Percentiles rank a stretch among this genome's conserved stretches.
Conservation (phyloP, 2,888 invertebrate species). For the Leucophenga maculata region DNA sequence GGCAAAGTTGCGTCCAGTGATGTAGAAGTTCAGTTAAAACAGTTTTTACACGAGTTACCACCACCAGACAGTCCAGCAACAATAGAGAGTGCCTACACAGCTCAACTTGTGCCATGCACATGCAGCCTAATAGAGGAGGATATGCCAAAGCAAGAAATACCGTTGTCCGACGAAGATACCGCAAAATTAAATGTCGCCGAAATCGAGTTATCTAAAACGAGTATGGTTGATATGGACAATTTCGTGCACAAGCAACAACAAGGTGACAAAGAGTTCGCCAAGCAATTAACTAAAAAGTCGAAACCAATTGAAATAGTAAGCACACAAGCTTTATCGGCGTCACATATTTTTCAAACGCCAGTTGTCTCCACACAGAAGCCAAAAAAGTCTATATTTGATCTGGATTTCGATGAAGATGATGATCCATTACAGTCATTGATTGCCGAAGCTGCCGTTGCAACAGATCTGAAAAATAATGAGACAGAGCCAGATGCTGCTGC, state of each 20-base stretch:
- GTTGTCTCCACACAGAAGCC: slow-evolving; percentile 48
- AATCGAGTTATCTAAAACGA: not conserved
- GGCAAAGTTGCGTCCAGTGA: slow-evolving; percentile 34
- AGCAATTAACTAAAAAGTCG: not conserved
- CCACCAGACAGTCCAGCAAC: slow-evolving; percentile 18
- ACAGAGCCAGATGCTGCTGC: not conserved
- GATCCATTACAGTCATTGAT: slow-evolving; percentile 65
- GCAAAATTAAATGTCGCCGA: slow-evolving; percentile 6
- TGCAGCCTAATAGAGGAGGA: slow-evolving; percentile 53
- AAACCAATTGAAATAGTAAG: not conserved
- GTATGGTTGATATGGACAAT: slow-evolving; percentile 25
- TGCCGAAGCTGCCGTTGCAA: slow-evolving; percentile 46
- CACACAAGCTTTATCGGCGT: not conserved
- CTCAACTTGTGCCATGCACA: slow-evolving; percentile 58
- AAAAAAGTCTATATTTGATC: slow-evolving; percentile 71
- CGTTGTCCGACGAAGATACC: slow-evolving; percentile 3
- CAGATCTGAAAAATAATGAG: slow-evolving; percentile 15
- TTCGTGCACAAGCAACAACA: slow-evolving; percentile 4
- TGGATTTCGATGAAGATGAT: slow-evolving; percentile 71
- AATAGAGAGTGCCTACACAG: slow-evolving; percentile 44
- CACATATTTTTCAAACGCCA: slow-evolving; percentile 20
- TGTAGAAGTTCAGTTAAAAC: slow-evolving; percentile 41
- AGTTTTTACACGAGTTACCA: slow-evolving; percentile 39
- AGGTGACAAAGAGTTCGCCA: slow-evolving; percentile 9
- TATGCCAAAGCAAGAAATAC: slow-evolving; percentile 15